Percentiles rank a stretch among this genome's conserved stretches.
phyloP scores from a whole-genome alignment of 2,113 vertebrate genomes.

The Tretioscincus oriximinensis region DNA sequence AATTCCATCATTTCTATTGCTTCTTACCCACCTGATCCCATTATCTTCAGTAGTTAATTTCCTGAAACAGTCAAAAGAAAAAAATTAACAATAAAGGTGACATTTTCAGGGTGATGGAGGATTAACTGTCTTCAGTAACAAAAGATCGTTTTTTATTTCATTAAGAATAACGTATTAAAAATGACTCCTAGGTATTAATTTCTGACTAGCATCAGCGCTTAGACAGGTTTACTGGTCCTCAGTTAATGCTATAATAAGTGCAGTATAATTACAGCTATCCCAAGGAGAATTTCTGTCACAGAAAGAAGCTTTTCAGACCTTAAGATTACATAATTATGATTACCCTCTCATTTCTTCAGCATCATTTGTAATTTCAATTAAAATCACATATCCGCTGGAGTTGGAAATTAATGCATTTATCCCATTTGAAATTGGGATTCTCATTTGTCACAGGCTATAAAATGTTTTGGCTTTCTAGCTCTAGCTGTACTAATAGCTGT shows the following conservation, averaged over 20 bases:
- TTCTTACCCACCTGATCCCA: slow-evolving; percentile 16
- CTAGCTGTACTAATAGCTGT: background rate
- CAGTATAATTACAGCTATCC: slow-evolving; percentile 10
- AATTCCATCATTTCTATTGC: background rate
- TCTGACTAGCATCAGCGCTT: slow-evolving; percentile 13
- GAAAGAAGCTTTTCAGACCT: slow-evolving; percentile 4
- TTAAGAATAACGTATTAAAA: slow-evolving; percentile 19
- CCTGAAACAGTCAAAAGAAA: too few species aligned
- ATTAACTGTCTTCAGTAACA: slow-evolving; percentile 17
- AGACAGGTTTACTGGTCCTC: slow-evolving; percentile 15
- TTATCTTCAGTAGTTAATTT: slow-evolving; percentile 22
- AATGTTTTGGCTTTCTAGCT: slow-evolving; percentile 21
- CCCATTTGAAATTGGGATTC: slow-evolving; percentile 5
- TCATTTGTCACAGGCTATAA: slow-evolving; percentile 14
- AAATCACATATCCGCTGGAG: slow-evolving; percentile 1
- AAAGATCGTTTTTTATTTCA: slow-evolving; percentile 5
- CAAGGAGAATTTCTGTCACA: slow-evolving; percentile 19
- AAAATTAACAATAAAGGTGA: slow-evolving; percentile 15
- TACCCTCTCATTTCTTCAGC: slow-evolving; percentile 15
- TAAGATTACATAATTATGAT: slow-evolving; percentile 22
- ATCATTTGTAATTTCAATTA: slow-evolving; percentile 32
- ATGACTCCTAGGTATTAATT: slow-evolving; percentile 3
- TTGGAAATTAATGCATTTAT: slow-evolving; percentile 26
- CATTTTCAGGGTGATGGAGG: slow-evolving; percentile 11
- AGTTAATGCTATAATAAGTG: slow-evolving; percentile 22